Evolutionary conservation across 1,140 invertebrate genomes (phyloP).

Genomic region (Drosophila nigromelanica): DNA sequence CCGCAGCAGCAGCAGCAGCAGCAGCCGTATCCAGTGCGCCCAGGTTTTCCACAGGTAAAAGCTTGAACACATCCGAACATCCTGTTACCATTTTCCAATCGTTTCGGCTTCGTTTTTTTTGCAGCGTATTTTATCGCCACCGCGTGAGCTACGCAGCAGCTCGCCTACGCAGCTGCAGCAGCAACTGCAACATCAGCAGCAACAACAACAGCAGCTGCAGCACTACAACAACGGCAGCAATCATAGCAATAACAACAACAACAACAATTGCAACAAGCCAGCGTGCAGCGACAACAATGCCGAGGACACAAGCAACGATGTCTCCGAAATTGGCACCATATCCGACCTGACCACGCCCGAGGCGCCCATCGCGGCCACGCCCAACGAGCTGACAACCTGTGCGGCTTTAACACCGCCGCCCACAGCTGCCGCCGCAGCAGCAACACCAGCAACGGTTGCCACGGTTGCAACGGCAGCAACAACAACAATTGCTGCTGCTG

Average conservation of each 20-base stretch:
- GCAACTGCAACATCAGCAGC: conserved; percentile 32
- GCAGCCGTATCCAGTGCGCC: conserved; percentile 86
- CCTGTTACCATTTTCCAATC: neutral
- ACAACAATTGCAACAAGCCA: conserved; percentile 39
- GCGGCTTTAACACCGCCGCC: conserved; percentile 31
- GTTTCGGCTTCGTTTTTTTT: neutral
- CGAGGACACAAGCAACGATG: conserved; percentile 83
- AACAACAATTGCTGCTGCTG: neutral
- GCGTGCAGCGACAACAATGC: conserved; percentile 72
- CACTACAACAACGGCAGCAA: conserved; percentile 50
- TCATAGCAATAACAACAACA: conserved; percentile 50
- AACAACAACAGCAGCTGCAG: conserved; percentile 17
- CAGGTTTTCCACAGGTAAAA: conserved; percentile 88
- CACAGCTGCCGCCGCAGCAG: neutral
- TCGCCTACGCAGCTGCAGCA: conserved; percentile 45
- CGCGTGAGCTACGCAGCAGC: conserved; percentile 62
- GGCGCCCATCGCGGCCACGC: conserved; percentile 35
- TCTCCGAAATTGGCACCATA: conserved; percentile 83
- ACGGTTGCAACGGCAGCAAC: neutral
- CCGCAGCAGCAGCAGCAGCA: conserved; percentile 56
- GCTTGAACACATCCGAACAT: too few relatives aligned
- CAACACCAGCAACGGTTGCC: conserved; percentile 27
- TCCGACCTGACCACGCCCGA: conserved; percentile 81
- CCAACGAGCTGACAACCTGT: conserved; percentile 35
- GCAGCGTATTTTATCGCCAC: conserved; percentile 77